Conservation (phyloP, 1,140 invertebrate genomes). For the Adoxophyes honmai region DNA sequence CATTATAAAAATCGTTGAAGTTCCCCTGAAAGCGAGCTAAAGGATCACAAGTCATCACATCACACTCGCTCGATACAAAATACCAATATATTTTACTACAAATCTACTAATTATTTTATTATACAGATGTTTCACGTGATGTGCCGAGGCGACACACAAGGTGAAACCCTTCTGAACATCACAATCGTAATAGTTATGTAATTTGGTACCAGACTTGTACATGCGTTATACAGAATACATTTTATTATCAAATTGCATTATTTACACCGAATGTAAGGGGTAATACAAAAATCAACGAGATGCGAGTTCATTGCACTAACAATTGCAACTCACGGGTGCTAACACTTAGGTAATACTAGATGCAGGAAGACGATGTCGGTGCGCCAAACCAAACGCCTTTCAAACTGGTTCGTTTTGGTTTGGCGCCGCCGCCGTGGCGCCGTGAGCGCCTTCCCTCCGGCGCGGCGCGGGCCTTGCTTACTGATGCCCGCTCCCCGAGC, state of each 20-base stretch:
- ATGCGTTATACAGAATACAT: constrained; percentile 13
- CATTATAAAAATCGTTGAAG: constrained; percentile 19
- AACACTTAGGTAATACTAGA: constrained; percentile 1
- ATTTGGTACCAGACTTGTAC: constrained; percentile 15
- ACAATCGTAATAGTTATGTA: constrained; percentile 5
- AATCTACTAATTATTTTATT: constrained; percentile 10
- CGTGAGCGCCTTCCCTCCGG: neutral
- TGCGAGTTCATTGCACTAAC: constrained; percentile 8
- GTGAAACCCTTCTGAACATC: constrained; percentile 5
- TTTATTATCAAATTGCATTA: constrained; percentile 16
- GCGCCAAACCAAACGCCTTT: neutral
- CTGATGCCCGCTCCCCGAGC: too few species aligned
- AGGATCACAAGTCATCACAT: constrained; percentile 18
- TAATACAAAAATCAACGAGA: neutral
- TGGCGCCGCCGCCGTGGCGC: neutral
- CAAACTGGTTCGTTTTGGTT: neutral
- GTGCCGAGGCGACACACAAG: neutral
- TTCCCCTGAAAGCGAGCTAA: constrained; percentile 10
- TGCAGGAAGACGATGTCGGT: neutral
- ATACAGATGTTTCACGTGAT: neutral
- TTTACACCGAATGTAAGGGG: constrained; percentile 11
- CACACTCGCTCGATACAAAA: constrained; percentile 23
- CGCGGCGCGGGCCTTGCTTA: too few species aligned
- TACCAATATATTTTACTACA: constrained; percentile 27
- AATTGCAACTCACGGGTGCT: constrained; percentile 8